phyloP scores from a whole-genome alignment of 2,888 invertebrate species.

The Linyphia triangularis region DNA sequence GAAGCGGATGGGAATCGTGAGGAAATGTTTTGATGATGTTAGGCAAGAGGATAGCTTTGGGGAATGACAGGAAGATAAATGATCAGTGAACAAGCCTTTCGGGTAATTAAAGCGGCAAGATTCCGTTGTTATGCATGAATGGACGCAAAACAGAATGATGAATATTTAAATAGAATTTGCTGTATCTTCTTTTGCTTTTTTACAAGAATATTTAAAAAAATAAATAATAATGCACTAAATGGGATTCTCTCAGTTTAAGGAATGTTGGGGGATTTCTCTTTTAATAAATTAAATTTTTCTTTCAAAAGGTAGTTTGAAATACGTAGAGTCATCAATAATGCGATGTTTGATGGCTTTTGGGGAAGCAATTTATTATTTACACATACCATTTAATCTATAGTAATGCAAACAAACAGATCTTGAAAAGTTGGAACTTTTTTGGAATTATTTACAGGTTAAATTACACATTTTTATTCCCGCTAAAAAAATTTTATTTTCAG shows the following conservation, averaged over 20 bases:
- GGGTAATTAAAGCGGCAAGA: conserved; percentile 47
- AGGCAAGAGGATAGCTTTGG: conserved; percentile 14
- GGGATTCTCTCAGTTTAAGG: not conserved
- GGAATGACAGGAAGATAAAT: conserved; percentile 45
- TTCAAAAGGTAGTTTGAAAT: no score
- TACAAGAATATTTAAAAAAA: not conserved
- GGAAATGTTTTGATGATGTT: conserved; percentile 38
- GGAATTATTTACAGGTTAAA: no score
- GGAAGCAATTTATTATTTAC: no score
- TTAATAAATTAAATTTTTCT: not conserved
- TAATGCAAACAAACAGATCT: no score
- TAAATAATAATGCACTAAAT: not conserved
- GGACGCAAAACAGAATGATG: conserved; percentile 30
- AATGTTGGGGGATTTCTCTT: not conserved
- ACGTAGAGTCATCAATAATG: no score
- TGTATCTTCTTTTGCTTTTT: not conserved
- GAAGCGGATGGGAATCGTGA: not conserved
- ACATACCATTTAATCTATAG: no score
- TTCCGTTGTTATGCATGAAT: conserved; percentile 13
- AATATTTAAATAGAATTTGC: conserved; percentile 21
- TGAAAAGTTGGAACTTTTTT: no score
- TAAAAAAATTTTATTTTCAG: no score
- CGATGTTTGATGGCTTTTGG: no score
- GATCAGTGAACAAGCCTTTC: conserved; percentile 19
- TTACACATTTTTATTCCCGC: no score